phyloP scores from a whole-genome alignment of 2,113 vertebrate species.

The Mirza zaza region DNA sequence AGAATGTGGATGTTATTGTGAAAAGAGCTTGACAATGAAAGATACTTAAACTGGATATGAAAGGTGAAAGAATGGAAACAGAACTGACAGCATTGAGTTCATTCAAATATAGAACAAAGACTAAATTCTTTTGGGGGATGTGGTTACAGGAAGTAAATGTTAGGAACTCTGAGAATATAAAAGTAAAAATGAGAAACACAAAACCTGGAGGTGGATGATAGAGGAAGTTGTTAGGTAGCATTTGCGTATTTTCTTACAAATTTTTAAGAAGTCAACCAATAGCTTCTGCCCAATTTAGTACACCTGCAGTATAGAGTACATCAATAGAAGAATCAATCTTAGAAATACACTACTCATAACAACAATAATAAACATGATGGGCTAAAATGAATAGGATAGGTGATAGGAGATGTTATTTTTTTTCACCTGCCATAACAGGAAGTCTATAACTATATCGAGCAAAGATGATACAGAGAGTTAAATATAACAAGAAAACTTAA shows the following conservation, averaged over 20 bases:
- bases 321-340: not conserved
- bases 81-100: not conserved
- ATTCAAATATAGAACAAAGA: slow-evolving; percentile 12
- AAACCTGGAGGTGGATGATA: not conserved
- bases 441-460: not conserved
- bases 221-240: not conserved
- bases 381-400: not conserved
- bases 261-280: not conserved
- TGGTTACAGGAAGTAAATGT: not conserved
- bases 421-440: not conserved
- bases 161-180: not conserved
- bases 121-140: not conserved
- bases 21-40: not conserved
- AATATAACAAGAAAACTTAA: not conserved
- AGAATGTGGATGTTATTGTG: not conserved
- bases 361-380: not conserved
- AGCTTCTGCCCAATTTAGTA: not conserved
- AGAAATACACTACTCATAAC: not conserved
- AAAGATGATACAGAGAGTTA: not conserved
- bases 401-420: not conserved
- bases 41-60: not conserved
- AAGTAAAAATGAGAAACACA: not conserved
- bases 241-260: not conserved
- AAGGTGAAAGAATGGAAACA: not conserved
- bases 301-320: not conserved